Evolutionary conservation across 2,797 vertebrate genomes (phyloP).

Genomic region (Prionace glauca): DNA sequence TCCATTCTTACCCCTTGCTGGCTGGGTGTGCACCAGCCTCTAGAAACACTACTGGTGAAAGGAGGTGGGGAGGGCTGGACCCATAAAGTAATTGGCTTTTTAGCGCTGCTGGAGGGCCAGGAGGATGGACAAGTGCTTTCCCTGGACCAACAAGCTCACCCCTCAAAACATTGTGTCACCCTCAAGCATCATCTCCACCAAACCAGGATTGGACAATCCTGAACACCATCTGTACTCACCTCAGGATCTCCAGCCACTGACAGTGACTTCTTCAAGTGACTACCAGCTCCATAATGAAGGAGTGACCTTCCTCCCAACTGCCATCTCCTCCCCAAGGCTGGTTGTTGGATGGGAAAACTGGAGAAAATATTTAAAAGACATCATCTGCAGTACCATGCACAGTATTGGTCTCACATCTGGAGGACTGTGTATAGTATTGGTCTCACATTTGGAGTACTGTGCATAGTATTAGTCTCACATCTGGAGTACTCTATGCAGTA

Average conservation of each 20-base stretch:
- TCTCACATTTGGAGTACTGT: too few relatives aligned
- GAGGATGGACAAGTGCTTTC: background rate
- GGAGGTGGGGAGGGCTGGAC: background rate
- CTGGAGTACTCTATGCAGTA: too few relatives aligned
- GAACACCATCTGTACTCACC: background rate
- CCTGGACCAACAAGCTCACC: background rate
- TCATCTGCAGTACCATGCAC: too few relatives aligned
- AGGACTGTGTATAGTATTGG: too few relatives aligned
- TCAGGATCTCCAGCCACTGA: background rate
- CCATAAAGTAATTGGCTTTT: background rate
- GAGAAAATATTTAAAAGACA: background rate
- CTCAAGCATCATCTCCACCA: background rate
- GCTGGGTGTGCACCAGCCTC: background rate
- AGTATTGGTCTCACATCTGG: too few relatives aligned
- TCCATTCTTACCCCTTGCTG: background rate
- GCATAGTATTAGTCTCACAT: too few relatives aligned
- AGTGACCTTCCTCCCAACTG: background rate
- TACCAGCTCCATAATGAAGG: background rate
- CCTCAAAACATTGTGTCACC: background rate
- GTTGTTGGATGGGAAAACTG: background rate
- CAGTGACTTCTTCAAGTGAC: background rate
- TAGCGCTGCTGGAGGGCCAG: background rate
- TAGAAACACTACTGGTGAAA: background rate
- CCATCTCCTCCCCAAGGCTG: background rate
- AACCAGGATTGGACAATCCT: background rate